Conservation (phyloP, 2,888 invertebrate genomes). For the Hipparchia semele region DNA sequence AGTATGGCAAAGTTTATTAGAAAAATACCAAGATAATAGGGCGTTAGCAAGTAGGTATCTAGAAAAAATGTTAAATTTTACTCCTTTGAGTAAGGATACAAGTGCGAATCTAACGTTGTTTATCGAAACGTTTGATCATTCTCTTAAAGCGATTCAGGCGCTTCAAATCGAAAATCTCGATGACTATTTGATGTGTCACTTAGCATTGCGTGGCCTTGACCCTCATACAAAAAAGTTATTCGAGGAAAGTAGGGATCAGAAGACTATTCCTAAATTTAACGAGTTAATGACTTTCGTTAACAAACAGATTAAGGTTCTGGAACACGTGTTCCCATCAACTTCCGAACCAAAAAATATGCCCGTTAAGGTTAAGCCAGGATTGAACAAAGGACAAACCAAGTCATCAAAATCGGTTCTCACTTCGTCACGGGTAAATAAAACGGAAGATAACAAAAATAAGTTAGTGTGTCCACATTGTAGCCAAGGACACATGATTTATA, state of each 20-base stretch:
- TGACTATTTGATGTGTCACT: slow-evolving; percentile 28
- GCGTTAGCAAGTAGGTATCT: slow-evolving; percentile 27
- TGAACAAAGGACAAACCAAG: no score
- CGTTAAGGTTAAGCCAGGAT: no score
- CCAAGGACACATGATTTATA: not conserved
- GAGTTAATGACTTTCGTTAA: slow-evolving; percentile 22
- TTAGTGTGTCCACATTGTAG: not conserved
- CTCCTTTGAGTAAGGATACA: slow-evolving; percentile 28
- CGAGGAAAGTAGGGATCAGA: slow-evolving; percentile 29
- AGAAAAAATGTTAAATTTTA: slow-evolving; percentile 37
- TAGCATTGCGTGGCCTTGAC: slow-evolving; percentile 27
- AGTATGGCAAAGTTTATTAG: slow-evolving; percentile 35
- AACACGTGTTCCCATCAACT: not conserved
- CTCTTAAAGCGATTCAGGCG: slow-evolving; percentile 32
- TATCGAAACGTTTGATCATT: slow-evolving; percentile 33
- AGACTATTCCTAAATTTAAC: slow-evolving; percentile 21
- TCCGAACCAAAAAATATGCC: no score
- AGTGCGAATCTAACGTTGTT: slow-evolving; percentile 23
- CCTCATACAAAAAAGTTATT: slow-evolving; percentile 23
- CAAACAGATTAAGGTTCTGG: slow-evolving; percentile 26
- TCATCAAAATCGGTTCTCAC: slow-evolving; percentile 4
- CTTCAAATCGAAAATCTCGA: slow-evolving; percentile 25
- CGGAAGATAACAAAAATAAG: not conserved
- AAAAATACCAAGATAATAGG: slow-evolving; percentile 38
- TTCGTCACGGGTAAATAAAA: not conserved